A percentile compares a stretch with the other conserved stretches of the same genome.
phyloP scores from a whole-genome alignment of 2,797 vertebrate genomes.

The Darevskia nairensis region DNA sequence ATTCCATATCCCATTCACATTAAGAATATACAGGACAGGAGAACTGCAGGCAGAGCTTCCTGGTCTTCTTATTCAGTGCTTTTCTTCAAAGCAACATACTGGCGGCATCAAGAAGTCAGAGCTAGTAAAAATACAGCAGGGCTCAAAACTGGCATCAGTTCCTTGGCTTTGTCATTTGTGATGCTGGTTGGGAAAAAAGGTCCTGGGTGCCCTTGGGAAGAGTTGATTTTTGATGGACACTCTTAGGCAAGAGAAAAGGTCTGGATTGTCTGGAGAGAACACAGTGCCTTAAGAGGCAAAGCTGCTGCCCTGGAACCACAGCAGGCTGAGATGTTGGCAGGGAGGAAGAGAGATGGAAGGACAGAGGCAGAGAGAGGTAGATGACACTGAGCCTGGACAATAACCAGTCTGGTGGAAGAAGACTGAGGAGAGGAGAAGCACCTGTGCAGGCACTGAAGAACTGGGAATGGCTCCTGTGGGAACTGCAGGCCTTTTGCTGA shows the following conservation, averaged over 20 bases:
- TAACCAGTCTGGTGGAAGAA: background rate
- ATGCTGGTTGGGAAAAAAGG: background rate
- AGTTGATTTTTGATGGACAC: background rate
- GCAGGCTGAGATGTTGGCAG: background rate
- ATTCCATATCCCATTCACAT: background rate
- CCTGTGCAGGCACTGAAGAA: slow-evolving; percentile 11
- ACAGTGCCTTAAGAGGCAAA: background rate
- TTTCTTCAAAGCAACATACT: background rate
- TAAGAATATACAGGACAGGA: slow-evolving; percentile 4
- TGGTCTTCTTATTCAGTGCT: background rate
- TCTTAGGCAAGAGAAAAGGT: background rate
- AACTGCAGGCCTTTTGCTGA: slow-evolving; percentile 32
- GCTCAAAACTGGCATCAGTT: background rate
- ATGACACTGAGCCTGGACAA: slow-evolving; percentile 12
- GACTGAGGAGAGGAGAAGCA: background rate
- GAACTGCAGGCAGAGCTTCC: background rate
- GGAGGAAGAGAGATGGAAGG: background rate
- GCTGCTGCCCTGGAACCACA: background rate
- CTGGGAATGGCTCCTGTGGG: slow-evolving; percentile 19
- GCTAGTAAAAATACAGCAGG: background rate
- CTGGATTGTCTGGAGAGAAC: background rate
- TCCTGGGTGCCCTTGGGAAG: background rate
- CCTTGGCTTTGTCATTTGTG: slow-evolving; percentile 10
- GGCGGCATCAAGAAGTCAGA: background rate
- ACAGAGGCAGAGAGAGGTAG: slow-evolving; percentile 31